Percentiles rank a stretch among this genome's conserved stretches.
Conservation (phyloP, 2,888 invertebrate species). For the Parnassius mnemosyne region DNA sequence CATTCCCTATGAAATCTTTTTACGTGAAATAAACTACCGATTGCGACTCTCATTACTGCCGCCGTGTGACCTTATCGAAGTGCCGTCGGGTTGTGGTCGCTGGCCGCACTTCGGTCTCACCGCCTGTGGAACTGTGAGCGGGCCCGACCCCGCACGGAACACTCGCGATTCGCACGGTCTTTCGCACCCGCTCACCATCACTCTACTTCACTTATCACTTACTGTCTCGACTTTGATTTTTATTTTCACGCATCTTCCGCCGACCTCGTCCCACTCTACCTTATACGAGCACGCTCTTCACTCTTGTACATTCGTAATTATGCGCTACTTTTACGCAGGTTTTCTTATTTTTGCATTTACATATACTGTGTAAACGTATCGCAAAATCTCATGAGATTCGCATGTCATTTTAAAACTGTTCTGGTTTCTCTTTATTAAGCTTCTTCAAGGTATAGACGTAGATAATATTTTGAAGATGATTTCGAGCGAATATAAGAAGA, state of each 20-base stretch:
- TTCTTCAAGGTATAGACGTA: constrained; percentile 30
- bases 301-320: constrained; percentile 30
- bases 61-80: background rate
- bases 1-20: no score
- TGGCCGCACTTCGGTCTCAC: constrained; percentile 34
- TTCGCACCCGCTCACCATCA: constrained; percentile 71
- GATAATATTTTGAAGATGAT: constrained; percentile 8
- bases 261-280: constrained; percentile 61
- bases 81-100: constrained; percentile 8
- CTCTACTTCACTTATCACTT: constrained; percentile 66
- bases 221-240: constrained; percentile 70
- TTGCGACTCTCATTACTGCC: background rate
- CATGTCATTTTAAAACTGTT: constrained; percentile 38
- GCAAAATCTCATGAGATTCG: constrained; percentile 36
- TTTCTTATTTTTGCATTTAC: background rate
- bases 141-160: constrained; percentile 77
- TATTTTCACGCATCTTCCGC: constrained; percentile 72
- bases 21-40: no score
- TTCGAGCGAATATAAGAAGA: background rate
- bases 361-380: constrained; percentile 34
- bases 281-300: constrained; percentile 66
- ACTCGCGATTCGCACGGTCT: constrained; percentile 72
- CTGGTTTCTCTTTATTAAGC: constrained; percentile 42
- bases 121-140: constrained; percentile 32
- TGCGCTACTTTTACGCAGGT: constrained; percentile 11